Evolutionary conservation across 2,888 invertebrate genomes (phyloP).

Genomic region (Pantelozetes paolii): DNA sequence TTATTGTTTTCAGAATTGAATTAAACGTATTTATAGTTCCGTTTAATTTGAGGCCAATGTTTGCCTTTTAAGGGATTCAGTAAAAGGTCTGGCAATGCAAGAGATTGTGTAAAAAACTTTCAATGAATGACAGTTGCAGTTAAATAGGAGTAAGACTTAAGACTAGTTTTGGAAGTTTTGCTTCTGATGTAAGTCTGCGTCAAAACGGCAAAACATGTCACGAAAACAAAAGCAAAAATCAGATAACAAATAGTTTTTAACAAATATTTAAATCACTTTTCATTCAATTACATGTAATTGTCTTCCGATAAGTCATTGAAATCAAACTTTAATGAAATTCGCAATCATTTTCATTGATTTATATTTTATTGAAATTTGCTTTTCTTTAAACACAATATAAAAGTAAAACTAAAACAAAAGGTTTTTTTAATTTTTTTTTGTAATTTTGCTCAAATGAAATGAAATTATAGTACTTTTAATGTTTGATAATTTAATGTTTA

Average conservation of each 20-base stretch:
- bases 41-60: constrained; percentile 1
- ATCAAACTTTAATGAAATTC: background rate
- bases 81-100: constrained; percentile 13
- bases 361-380: too few species aligned
- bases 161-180: background rate
- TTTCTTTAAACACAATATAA: too few species aligned
- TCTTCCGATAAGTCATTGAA: background rate
- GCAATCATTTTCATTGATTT: too few species aligned
- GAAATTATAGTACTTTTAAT: too few species aligned
- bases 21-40: constrained; percentile 7
- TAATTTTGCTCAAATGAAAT: too few species aligned
- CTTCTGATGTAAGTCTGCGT: constrained; percentile 8
- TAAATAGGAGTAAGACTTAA: background rate
- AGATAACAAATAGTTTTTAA: background rate
- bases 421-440: too few species aligned
- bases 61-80: constrained; percentile 21
- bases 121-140: constrained; percentile 27
- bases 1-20: too few species aligned
- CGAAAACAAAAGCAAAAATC: constrained; percentile 33
- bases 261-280: constrained; percentile 17
- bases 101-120: background rate
- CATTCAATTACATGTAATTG: background rate
- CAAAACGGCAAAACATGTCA: constrained; percentile 17
- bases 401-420: too few species aligned
- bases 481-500: too few species aligned